Evolutionary conservation across 2,888 invertebrate genomes (phyloP).

Genomic region (Meghimatium bilineatum): DNA sequence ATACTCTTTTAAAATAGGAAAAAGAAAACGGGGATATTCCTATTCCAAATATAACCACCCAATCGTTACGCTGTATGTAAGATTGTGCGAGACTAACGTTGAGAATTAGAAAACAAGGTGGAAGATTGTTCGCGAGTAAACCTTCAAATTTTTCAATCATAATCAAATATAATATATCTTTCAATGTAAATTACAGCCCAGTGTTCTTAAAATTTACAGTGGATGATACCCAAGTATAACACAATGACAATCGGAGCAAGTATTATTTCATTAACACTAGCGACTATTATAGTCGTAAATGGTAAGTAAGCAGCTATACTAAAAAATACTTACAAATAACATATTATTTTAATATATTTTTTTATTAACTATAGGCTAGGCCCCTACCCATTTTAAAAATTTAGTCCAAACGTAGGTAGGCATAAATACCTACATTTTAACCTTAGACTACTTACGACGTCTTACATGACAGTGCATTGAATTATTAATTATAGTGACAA

Average conservation of each 20-base stretch:
- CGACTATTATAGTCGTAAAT: neutral
- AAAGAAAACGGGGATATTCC: neutral
- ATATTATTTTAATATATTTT: too few species aligned
- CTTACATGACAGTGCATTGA: too few species aligned
- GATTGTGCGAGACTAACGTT: slow-evolving; percentile 1
- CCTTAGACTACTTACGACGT: too few species aligned
- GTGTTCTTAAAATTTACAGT: neutral
- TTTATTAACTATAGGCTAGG: too few species aligned
- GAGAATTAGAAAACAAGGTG: neutral
- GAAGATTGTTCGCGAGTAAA: neutral
- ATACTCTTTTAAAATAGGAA: neutral
- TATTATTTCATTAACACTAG: neutral
- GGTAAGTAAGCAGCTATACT: neutral
- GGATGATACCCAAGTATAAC: neutral
- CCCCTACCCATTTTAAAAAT: too few species aligned
- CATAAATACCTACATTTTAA: too few species aligned
- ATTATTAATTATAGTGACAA: too few species aligned
- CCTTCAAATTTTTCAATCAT: too few species aligned
- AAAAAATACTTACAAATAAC: too few species aligned
- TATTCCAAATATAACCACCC: slow-evolving; percentile 4
- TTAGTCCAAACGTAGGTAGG: too few species aligned
- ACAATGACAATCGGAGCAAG: neutral
- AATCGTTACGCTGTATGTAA: neutral
- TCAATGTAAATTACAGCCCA: neutral
- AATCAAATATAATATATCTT: too few species aligned